Base-by-base conservation (phyloP, 2,888 invertebrate genomes). In the Elysia crispata region DNA sequence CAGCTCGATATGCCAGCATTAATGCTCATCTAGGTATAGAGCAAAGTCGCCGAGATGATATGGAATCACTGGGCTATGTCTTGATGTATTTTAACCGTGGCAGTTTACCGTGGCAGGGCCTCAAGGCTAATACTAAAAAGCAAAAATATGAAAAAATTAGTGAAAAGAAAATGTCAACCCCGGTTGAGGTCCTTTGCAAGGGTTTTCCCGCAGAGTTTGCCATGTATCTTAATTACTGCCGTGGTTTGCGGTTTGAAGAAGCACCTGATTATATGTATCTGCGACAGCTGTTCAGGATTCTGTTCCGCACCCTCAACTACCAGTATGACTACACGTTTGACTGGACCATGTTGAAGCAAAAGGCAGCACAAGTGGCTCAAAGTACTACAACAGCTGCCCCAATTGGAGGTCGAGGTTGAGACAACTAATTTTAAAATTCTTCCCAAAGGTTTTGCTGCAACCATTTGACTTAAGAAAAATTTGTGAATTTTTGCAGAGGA, bases 231-330 rank as follows among this genome's bases (percentile, higher is more conserved):
- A 99, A 99, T 94, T 99, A 99, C 94, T 98, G 98, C 93, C 96
- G 99, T 92, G 99, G 98, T 81, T 94, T 99, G 91, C 95, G 98
- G 88, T 99, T 99, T 93, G 99, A 99, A 93, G 99, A 99, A 93
- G 95, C 96, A 83, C 99, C 99, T 28, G 99, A 99, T 93, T 99
- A 99, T 94, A 98, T 99, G 98, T 99, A 99, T 94, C 95, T 99
- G 90, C 96, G 99, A 92, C 99, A 99, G 94, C 93, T 98, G 92
- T 98, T 97, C 95, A 97, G 99, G 93, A 99, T 99, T 93, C 95
- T 99, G 92, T 99, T 99, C 95, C 97, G 99, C 93, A 99, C 99
- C 88, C 95, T 99, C 92, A 99, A 98, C 94, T 98, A 99, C 93
- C 98, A 98, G 94, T 98, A 98, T 93, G 98, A 99, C 94, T 98